A percentile compares a stretch with the other conserved stretches of the same genome.
phyloP scores from a whole-genome alignment of 30 jellyfish, hydroid and myxozoan genomes.

The Chrysaora quinquecirrha region DNA sequence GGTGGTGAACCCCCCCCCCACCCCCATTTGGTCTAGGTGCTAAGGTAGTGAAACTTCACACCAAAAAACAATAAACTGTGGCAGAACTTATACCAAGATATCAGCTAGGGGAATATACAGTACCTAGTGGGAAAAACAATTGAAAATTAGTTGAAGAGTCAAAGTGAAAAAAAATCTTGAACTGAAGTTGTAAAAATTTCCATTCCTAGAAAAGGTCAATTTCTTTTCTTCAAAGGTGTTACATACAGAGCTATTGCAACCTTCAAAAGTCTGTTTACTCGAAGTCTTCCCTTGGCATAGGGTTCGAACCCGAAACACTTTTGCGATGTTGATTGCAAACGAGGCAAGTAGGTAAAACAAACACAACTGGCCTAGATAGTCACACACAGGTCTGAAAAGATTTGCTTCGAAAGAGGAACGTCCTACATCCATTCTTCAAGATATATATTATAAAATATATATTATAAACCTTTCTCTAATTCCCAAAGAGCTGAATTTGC shows the following conservation, averaged over 20 bases:
- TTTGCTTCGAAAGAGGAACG: background rate
- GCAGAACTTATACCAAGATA: too few species aligned
- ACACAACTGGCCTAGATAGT: background rate
- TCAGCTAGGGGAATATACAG: too few species aligned
- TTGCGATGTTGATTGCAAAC: background rate
- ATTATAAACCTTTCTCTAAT: conserved; percentile 83
- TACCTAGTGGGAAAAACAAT: too few species aligned
- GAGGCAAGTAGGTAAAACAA: too few species aligned
- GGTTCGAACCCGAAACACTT: background rate
- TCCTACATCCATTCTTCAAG: background rate
- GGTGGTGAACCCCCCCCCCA: too few species aligned
- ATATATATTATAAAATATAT: background rate
- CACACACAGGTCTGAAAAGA: background rate
- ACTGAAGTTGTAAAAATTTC: too few species aligned
- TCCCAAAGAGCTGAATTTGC: conserved; percentile 95
- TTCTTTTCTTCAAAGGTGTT: too few species aligned
- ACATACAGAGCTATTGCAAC: too few species aligned
- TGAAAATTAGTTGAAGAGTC: background rate
- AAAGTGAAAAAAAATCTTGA: background rate
- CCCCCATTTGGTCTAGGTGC: too few species aligned
- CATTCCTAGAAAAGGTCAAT: too few species aligned
- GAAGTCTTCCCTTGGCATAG: background rate
- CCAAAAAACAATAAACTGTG: too few species aligned
- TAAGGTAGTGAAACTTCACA: too few species aligned
- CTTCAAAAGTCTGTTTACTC: background rate